Base-by-base conservation (phyloP, 2,888 invertebrate species). In the Phorcus lineatus region DNA sequence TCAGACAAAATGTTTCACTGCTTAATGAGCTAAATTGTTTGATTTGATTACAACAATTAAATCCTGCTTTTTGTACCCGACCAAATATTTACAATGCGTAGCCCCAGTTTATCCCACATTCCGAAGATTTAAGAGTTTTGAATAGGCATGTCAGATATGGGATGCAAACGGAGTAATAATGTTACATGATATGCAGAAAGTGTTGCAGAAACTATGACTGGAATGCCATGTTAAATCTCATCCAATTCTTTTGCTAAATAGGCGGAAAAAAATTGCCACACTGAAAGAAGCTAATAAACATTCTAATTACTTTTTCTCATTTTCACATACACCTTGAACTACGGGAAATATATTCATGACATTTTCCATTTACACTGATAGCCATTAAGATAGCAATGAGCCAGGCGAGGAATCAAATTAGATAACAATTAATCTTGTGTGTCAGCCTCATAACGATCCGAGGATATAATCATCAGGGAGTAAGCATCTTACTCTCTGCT, bases 331-430 rank as follows among this genome's bases (percentile, higher is more conserved):
- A 47, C 47, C 47, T 47, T 47, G 47, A 47, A 70, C 70, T 36
- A 70, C 70, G 3, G 70, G 70, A 70, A 70, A 70, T 31, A 70
- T 70, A 70, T 70, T 70, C 70, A 70, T 70, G 70, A 70, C 70
- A 70, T 70, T 70, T 70, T 70, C 70, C 31, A 70, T 70, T 19
- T 31, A 70, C 36, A 31, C 28, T 70, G 70, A 70, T 70, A 36
- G 70, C 70, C 40, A 70, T 70, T 70, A 70, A 31, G 70, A 70
- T 70, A 70, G 70, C n/a, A 36, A 70, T 70, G 70, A 70, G 36
- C 70, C 13, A 40, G 36, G 36, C 28, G 70, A 31, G 28, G 40
- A 31, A 70, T 70, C 70, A 40, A 70, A 70, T 70, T 70, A 70
- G 70, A 70, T 70, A 70, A 31, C 70, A 70, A 70, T 70, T 70